Conservation (phyloP, 2,113 vertebrate species). For the Thinocorus orbignyianus region DNA sequence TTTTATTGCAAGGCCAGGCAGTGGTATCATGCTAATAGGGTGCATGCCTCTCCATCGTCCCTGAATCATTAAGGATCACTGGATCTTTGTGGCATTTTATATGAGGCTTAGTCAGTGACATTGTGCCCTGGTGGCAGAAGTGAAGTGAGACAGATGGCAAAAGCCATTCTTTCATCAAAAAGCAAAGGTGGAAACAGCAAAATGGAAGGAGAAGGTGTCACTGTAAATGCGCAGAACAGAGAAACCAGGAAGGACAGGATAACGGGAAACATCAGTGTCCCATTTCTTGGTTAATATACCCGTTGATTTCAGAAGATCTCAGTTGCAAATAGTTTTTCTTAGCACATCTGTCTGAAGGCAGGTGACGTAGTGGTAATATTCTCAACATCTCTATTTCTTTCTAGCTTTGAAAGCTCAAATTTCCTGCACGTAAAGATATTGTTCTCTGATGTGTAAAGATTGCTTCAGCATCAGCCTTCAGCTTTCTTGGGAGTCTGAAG, state of each 20-base stretch:
- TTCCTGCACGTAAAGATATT: fast-evolving
- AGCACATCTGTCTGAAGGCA: not conserved
- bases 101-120: not conserved
- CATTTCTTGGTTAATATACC: not conserved
- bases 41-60: not conserved
- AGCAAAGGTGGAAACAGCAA: not conserved
- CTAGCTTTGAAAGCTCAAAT: not conserved
- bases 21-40: not conserved
- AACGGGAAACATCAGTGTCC: not conserved
- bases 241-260: not conserved
- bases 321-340: not conserved
- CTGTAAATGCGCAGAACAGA: not conserved
- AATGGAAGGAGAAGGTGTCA: not conserved
- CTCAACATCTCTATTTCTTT: not conserved
- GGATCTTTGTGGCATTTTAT: not conserved
- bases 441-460: fast-evolving
- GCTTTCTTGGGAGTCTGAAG: not conserved
- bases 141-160: not conserved
- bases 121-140: not conserved
- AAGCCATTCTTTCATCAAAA: not conserved
- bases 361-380: not conserved
- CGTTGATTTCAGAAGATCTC: not conserved
- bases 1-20: not conserved
- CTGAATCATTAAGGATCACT: not conserved
- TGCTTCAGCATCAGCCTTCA: not conserved